Conservation (phyloP, 1,140 invertebrate genomes). For the Caenorhabditis remanei region DNA sequence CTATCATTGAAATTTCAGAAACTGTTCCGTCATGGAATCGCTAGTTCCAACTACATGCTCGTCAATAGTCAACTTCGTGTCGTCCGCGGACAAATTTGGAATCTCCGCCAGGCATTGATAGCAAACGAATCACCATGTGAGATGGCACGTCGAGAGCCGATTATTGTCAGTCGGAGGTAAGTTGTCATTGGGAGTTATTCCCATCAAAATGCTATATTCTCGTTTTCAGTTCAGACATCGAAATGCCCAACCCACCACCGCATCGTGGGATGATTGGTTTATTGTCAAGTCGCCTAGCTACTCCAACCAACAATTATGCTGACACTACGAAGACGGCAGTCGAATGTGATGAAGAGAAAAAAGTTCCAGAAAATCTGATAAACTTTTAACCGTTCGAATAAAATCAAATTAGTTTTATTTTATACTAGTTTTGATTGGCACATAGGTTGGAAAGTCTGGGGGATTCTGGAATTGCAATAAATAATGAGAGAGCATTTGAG, state of each 20-base stretch:
- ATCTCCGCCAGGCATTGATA: slow-evolving; percentile 58
- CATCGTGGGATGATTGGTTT: slow-evolving; percentile 48
- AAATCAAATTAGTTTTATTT: slow-evolving; percentile 24
- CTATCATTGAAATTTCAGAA: slow-evolving; percentile 25
- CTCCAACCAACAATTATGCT: slow-evolving; percentile 42
- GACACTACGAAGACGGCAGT: too few relatives aligned
- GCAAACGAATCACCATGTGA: slow-evolving; percentile 59
- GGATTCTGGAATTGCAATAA: background rate
- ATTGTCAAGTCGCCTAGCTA: slow-evolving; percentile 55
- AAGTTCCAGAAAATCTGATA: slow-evolving; percentile 6
- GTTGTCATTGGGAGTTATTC: background rate
- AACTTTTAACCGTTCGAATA: slow-evolving; percentile 6
- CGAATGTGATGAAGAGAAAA: background rate
- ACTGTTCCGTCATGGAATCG: slow-evolving; percentile 59
- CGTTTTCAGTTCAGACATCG: slow-evolving; percentile 49
- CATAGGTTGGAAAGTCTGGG: background rate
- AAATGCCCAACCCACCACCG: slow-evolving; percentile 28
- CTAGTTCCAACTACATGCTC: slow-evolving; percentile 63
- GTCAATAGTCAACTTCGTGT: slow-evolving; percentile 70
- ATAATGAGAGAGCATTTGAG: background rate
- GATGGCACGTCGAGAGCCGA: slow-evolving; percentile 53
- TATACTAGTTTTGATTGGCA: slow-evolving; percentile 25
- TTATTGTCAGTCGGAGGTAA: slow-evolving; percentile 58
- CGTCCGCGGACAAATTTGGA: slow-evolving; percentile 70
- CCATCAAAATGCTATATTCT: background rate